These are phyloP conservation scores for Zaprionus taronus DNA, from an alignment of 1,140 invertebrate genomes.

Conservation along the genomic window DNA sequence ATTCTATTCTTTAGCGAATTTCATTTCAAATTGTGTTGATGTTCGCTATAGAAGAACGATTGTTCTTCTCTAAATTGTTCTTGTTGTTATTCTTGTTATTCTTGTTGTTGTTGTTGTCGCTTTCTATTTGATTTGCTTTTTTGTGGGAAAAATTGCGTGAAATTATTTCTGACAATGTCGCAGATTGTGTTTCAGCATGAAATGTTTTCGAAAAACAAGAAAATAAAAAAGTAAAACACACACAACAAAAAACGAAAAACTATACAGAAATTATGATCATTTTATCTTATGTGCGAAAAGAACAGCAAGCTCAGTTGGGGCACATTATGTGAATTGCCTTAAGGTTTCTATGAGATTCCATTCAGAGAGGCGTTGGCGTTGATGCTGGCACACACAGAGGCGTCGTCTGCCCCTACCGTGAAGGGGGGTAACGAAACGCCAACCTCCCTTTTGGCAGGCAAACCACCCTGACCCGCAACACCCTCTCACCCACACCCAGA, in stretches of 20 bases:
- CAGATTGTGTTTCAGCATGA: slow-evolving; percentile 74
- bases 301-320: slow-evolving; percentile 27
- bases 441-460: not conserved
- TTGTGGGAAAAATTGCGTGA: slow-evolving; percentile 39
- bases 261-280: slow-evolving; percentile 66
- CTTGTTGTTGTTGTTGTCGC: slow-evolving; percentile 13
- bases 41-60: slow-evolving; percentile 34
- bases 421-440: not conserved
- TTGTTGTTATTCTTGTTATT: slow-evolving; percentile 2
- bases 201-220: slow-evolving; percentile 21
- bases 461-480: not conserved
- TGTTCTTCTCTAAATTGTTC: slow-evolving; percentile 12
- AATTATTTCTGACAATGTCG: slow-evolving; percentile 73
- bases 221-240: slow-evolving; percentile 21
- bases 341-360: slow-evolving; percentile 51
- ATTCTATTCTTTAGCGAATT: slow-evolving; percentile 41
- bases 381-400: slow-evolving; percentile 16
- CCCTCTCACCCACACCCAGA: not conserved
- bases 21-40: slow-evolving; percentile 52
- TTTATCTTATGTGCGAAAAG: slow-evolving; percentile 70
- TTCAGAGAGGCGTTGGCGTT: slow-evolving; percentile 37
- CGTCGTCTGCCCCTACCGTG: slow-evolving; percentile 1
- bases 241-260: slow-evolving; percentile 21
- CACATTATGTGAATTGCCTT: slow-evolving; percentile 41
- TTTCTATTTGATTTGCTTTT: slow-evolving; percentile 40